A percentile compares a stretch with the other conserved stretches of the same genome.
Evolutionary conservation across 2,113 vertebrate genomes (phyloP).

Genomic region (Vanacampus margaritifer): DNA sequence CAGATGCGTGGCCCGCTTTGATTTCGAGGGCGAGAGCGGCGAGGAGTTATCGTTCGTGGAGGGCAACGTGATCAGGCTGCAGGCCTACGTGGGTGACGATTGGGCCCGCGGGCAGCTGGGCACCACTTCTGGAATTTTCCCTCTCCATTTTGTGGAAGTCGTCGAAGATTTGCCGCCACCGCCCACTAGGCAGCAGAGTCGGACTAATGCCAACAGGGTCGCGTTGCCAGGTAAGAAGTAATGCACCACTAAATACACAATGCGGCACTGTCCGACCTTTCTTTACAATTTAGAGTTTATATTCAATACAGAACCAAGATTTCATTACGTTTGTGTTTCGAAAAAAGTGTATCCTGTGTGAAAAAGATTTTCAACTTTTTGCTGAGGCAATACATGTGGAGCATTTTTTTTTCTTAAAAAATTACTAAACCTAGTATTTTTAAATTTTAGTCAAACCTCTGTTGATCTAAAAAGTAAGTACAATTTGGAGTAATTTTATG

Average conservation of each 20-base stretch:
- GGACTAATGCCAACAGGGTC: constrained; percentile 16
- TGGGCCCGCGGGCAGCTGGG: constrained; percentile 86
- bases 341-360: too few relatives aligned
- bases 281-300: too few relatives aligned
- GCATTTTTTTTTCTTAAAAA: too few relatives aligned
- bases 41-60: constrained; percentile 89
- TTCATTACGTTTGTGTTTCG: background rate
- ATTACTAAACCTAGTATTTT: too few relatives aligned
- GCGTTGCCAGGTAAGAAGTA: constrained; percentile 58
- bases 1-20: constrained; percentile 84
- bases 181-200: constrained; percentile 25
- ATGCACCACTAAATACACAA: background rate
- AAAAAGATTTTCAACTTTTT: too few relatives aligned
- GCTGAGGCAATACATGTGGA: too few relatives aligned
- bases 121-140: constrained; percentile 79
- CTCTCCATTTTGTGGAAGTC: constrained; percentile 89
- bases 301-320: background rate
- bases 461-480: too few relatives aligned
- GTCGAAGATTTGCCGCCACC: constrained; percentile 79
- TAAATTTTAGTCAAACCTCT: too few relatives aligned
- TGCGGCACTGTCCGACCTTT: too few relatives aligned
- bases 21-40: constrained; percentile 85
- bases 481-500: too few relatives aligned
- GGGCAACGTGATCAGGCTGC: constrained; percentile 85
- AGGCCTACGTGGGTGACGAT: constrained; percentile 82